Evolutionary conservation across 2,797 vertebrate species (phyloP), one percentile per base, ranked within the genome.

Genomic region (Varecia variegata): DNA sequence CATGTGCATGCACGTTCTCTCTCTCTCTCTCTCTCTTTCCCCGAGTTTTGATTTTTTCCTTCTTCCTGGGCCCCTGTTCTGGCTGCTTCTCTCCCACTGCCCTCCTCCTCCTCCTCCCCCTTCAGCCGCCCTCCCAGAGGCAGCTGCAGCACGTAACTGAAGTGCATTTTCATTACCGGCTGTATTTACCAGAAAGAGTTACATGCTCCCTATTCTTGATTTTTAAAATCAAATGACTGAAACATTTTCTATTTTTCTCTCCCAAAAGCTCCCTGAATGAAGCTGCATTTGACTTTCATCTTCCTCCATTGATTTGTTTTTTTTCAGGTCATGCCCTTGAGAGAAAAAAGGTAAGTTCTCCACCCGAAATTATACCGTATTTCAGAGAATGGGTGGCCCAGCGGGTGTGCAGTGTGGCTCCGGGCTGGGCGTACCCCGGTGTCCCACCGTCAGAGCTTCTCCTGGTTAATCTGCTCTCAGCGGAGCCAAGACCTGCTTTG

Each of bases 231-330:
- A 96, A 93, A 87, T 25, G 47, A 65, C 52, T 35, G n/a, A 83
- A 67, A 45, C 8, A 5, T 86, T 89, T 96, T 80, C 38, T 67
- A 43, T 82, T 92, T 93, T 71, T 95, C 62, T 54, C 68, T 74
- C 74, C 52, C 45, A 14, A 32, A 56, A 92, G 7, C 88, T 92
- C 79, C 35, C 45, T n/a, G 88, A 70, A 93, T 70, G 86, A 93
- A 94, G 40, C 73, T 76, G 54, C 58, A 47, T 60, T 93, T 95
- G 70, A 71, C n/a, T 89, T 93, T 89, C 91, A 85, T 84, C 71
- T 86, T 68, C 45, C n/a, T 93, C 58, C 27, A 93, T 8, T 81
- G 94, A 95, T 88, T 94, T 87, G 40, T 83, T 84, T 96, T 95
- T 95, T 71, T 71, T 45, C 76, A 62, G 85, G 70, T n/a, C 77